phyloP scores from a whole-genome alignment of 2,113 vertebrate genomes.

The Ceyx cyanopectus region DNA sequence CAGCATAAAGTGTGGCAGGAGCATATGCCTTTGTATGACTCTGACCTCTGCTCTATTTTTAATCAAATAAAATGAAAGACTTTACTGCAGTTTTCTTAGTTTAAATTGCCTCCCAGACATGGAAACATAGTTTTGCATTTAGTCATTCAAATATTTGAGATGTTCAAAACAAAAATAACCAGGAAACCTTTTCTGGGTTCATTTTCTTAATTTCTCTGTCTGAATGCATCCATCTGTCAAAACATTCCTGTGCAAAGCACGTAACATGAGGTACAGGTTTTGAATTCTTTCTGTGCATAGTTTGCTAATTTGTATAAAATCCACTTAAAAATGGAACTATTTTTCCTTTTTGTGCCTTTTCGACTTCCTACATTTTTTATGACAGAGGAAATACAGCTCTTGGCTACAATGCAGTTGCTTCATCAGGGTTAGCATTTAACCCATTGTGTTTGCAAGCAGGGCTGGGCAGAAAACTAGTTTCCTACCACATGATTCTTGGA shows the following conservation, averaged over 20 bases:
- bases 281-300: neutral
- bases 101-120: constrained; percentile 46
- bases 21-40: neutral
- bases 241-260: constrained; percentile 3
- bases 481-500: neutral
- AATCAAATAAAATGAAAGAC: neutral
- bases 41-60: constrained; percentile 8
- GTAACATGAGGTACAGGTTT: neutral
- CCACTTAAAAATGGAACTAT: neutral
- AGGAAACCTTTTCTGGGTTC: constrained; percentile 15
- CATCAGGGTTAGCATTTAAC: neutral
- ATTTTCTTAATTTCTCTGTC: constrained; percentile 40
- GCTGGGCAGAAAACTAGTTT: neutral
- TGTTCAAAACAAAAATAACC: constrained; percentile 43
- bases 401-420: neutral
- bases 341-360: neutral
- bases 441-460: accelerated
- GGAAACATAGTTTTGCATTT: constrained; percentile 41
- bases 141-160: constrained; percentile 26
- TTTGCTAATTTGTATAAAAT: neutral
- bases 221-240: constrained; percentile 48
- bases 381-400: neutral
- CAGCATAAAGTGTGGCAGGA: neutral
- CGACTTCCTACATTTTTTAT: neutral
- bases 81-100: neutral